Base-by-base conservation (phyloP, 2,888 invertebrate genomes). In the Ditula angustiorana region DNA sequence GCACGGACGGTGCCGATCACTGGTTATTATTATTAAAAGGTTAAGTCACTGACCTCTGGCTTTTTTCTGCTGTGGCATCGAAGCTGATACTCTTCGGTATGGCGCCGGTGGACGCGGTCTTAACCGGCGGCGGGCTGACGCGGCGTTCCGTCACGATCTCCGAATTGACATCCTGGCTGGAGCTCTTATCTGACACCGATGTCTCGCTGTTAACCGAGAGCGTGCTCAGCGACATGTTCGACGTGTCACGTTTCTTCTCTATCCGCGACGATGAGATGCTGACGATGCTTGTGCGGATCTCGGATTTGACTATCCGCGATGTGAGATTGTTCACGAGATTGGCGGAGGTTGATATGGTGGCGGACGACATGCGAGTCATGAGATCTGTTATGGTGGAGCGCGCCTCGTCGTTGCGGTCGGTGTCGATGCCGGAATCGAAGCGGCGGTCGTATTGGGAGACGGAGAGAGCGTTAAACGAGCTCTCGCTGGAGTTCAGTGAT, bases 31-130 rank as follows among this genome's bases (percentile, higher is more conserved):
- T n/a, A n/a, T n/a, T n/a, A n/a, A n/a, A n/a, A n/a, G n/a, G n/a
- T 44, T 3, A 21, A 13, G 7, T 8, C 7, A 50, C 78, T 69
- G 2, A 92, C 88, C 95, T 95, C 74, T 96, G 96, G 1, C 95
- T 95, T 73, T 97, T 96, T 79, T 97, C 97, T 0, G 97, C 97
- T 0, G 97, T 97, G 81, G 97, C 96, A 86, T 98, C 98, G 76
- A 98, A 98, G 82, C 97, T 97, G 74, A 98, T 98, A 78, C 97
- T 98, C 87, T 98, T 98, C 0, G 97, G 97, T 76, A 98, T 98
- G 1, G 97, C 97, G 0, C 97, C 97, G 0, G 96, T 96, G 0
- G 96, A 95, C 19, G 93, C 92, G 2, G 71, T 71, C 77, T 85
- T 86, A 8, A 71, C 69, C 0, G 92, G 83, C 66, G 93, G 91